A percentile compares a stretch with the other conserved stretches of the same genome.
phyloP scores from a whole-genome alignment of 2,888 invertebrate genomes.

The Eupithecia inturbata region DNA sequence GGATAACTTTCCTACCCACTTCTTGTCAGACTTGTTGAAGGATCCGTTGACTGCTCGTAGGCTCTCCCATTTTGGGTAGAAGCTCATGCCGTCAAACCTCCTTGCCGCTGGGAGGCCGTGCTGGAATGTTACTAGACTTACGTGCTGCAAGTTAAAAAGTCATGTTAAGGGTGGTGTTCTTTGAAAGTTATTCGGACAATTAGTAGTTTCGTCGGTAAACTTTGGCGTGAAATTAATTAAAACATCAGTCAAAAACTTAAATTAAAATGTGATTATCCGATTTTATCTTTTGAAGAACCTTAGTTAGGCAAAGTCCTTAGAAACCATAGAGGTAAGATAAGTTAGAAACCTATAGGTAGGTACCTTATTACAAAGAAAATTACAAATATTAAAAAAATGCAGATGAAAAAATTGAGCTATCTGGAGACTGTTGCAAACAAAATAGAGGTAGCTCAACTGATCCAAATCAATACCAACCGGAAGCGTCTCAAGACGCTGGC shows the following conservation, averaged over 20 bases:
- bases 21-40: conserved; percentile 60
- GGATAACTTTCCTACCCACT: conserved; percentile 51
- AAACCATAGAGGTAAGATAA: not conserved
- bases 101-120: conserved; percentile 53
- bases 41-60: conserved; percentile 54
- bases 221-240: not conserved
- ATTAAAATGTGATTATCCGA: not conserved
- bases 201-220: not conserved
- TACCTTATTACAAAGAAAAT: too few species aligned
- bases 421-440: too few species aligned
- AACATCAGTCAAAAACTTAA: not conserved
- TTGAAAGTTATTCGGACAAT: not conserved
- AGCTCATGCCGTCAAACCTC: conserved; percentile 55
- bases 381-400: too few species aligned
- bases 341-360: too few species aligned
- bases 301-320: not conserved
- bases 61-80: conserved; percentile 71
- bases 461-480: too few species aligned
- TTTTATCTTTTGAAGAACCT: not conserved
- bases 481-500: too few species aligned
- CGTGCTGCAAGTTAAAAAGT: conserved; percentile 50
- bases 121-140: conserved; percentile 53
- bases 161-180: not conserved
- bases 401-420: too few species aligned
- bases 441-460: too few species aligned